These are phyloP conservation scores for Notarius quadriscutis DNA, from an alignment of 2,113 vertebrate species.

Conservation along the genomic window DNA sequence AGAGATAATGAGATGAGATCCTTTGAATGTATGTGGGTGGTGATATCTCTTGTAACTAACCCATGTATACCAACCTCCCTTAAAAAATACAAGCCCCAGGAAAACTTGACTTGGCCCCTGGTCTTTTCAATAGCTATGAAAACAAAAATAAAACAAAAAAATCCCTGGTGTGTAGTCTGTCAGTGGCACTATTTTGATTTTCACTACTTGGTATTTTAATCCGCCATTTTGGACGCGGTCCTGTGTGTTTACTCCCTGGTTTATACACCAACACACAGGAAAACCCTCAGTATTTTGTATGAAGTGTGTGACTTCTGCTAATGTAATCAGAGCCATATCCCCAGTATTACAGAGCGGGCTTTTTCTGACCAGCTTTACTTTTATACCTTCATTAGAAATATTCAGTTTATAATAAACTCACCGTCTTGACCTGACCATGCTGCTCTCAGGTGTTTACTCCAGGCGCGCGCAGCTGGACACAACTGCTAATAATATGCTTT, in stretches of 20 bases:
- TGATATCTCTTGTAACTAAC: no score
- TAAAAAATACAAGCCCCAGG: no score
- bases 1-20: no score
- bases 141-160: no score
- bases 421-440: slow-evolving; percentile 72
- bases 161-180: not conserved
- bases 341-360: not conserved
- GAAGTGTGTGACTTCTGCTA: not conserved
- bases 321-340: not conserved
- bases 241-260: no score
- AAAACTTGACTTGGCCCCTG: no score
- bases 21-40: no score
- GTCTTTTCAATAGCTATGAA: no score
- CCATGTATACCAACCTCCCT: no score
- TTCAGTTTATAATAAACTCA: not conserved
- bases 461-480: not conserved
- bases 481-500: not conserved
- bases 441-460: slow-evolving; percentile 7
- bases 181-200: not conserved
- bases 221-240: not conserved
- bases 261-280: not conserved
- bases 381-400: not conserved
- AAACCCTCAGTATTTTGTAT: no score
- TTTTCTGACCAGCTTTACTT: not conserved
- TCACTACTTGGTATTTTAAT: not conserved